Evolutionary conservation across 2,797 vertebrate genomes (phyloP), one percentile per base, ranked within the genome.

Genomic region (Rhyacichthys aspro): DNA sequence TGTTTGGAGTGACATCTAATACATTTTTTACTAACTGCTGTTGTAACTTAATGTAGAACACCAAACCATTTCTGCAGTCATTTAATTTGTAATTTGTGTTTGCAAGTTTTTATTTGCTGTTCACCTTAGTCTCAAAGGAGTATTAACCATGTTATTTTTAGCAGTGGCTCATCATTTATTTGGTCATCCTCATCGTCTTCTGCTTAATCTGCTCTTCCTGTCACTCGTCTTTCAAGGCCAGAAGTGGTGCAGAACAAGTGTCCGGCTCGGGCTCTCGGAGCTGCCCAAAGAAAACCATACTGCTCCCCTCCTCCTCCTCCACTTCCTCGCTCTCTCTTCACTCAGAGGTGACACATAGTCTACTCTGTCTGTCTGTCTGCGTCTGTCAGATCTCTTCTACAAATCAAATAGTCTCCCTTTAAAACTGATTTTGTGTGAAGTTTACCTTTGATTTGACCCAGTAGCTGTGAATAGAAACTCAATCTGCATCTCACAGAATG

Each of bases 281-380:
- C 91, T 98, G 96, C 87, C 96, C 97, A 81, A 98, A 98, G 98
- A 98, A 96, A 95, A 95, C 96, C 90, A 97, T 99, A 93, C 92
- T 94, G 76, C 94, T 98, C 55, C 90, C 89, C 76, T 88, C 89
- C 57, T 93, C 91, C 81, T 89, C 94, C 74, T 92, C 89, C 84
- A 75, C 91, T 72, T 88, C 91, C 66, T 90, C 87, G 70, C 88
- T 91, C 79, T 92, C 81, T 75, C 88, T 88, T 45, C 89, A 91
- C 76, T 79, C 91, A 64, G 90, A 93, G 92, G 92, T 93, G 92
- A 93, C 81, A 36, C 74, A 49, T 71, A 52, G 77, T 79, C 67
- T 71, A 55, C 76, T 59, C 46, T 81, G n/a, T 76, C 53, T 61
- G 64, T 84, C 47, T 55, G 34, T 81, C 17, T 71, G 50, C 70